Base-by-base conservation (phyloP, 2,113 vertebrate species). In the Bufo bufo region DNA sequence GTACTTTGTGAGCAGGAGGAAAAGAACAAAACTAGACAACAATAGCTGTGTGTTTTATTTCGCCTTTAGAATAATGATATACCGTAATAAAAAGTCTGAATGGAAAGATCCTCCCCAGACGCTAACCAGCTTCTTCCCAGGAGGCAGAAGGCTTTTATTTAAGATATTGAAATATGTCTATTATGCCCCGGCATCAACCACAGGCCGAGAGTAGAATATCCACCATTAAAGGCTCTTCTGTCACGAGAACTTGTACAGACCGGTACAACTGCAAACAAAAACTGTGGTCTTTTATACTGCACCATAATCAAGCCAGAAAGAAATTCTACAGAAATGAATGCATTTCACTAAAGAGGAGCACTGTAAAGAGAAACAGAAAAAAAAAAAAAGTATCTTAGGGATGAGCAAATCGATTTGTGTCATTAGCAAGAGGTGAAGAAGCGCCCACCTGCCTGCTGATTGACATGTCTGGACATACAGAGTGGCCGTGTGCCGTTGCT, bases 11-110 rank as follows among this genome's bases (percentile, higher is more conserved):
- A 77, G 63, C 49, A 80, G 61, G 69, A 56, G 49, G 74, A 43
- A 52, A 11, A 78, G 33, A 86, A 69, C 47, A 17, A 65, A 71
- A 63, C 33, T 58, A 80, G 85, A 71, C 85, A 87, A 87, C 72
- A 86, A 86, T 81, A 65, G 85, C 49, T 45, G 61, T 56, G 77
- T 56, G 63, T 80, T 87, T 52, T 84, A 71, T 71, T 83, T n/a
- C 33, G 33, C 2, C 20, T 71, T 19, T 20, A 54, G 58, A 69
- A 52, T 45, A 86, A 77, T 66, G 77, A 33, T 33, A 33, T 33
- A 33, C 77, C n/a, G 58, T 20, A 79, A 87, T 87, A 87, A 87
- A 87, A 87, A 65, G 20, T 87, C 61, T 6, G 58, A 20, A 10
- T 65, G 72, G 61, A 87, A 56, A 63, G 61, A 80, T 63, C 75